Evolutionary conservation across 2,797 vertebrate species (phyloP).

Genomic region (Myotis pilosus): DNA sequence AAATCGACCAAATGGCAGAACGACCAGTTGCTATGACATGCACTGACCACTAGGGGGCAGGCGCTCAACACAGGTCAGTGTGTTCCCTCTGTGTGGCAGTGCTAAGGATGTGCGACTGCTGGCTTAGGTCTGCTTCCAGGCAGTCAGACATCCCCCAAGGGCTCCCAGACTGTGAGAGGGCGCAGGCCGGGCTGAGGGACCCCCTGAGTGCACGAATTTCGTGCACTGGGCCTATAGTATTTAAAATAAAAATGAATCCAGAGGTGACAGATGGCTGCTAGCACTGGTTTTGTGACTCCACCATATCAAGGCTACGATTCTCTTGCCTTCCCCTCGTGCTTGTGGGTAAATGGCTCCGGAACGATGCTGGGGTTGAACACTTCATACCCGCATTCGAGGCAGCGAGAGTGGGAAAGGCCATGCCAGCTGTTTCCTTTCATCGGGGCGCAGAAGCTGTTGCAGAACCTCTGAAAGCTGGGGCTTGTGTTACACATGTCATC

Average conservation of each 20-base stretch:
- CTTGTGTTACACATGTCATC: background rate
- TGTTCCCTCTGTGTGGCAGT: too few relatives aligned
- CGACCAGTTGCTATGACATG: too few relatives aligned
- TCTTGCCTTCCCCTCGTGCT: background rate
- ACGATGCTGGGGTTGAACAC: background rate
- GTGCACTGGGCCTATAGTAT: too few relatives aligned
- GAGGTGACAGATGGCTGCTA: background rate
- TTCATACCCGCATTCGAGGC: background rate
- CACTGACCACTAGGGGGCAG: too few relatives aligned
- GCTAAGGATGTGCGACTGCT: too few relatives aligned
- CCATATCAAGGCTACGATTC: background rate
- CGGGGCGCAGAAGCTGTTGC: background rate
- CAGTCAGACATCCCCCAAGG: too few relatives aligned
- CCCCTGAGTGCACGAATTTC: too few relatives aligned
- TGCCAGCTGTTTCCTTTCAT: conserved; percentile 2
- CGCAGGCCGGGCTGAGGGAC: too few relatives aligned
- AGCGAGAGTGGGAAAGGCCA: background rate
- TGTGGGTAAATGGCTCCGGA: background rate
- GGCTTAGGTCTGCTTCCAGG: too few relatives aligned
- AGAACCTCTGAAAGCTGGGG: background rate
- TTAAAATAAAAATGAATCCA: background rate
- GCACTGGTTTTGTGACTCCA: background rate
- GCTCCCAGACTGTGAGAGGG: too few relatives aligned
- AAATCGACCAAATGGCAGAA: too few relatives aligned
- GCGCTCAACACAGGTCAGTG: too few relatives aligned